Conservation (phyloP, 2,797 vertebrate genomes). For the Cygnus olor region DNA sequence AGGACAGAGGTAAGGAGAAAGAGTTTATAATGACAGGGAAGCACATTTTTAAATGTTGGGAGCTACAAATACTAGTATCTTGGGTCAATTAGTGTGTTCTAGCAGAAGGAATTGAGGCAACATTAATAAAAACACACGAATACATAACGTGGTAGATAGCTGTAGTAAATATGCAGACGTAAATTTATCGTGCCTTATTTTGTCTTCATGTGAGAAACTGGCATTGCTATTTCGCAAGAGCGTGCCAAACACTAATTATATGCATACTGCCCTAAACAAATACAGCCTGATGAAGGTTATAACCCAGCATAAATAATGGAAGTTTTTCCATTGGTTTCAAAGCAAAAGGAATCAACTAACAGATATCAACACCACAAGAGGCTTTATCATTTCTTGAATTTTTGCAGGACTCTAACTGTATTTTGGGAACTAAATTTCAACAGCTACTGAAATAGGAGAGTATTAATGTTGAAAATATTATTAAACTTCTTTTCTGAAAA, state of each 20-base stretch:
- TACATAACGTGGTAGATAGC: background rate
- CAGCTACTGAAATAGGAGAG: background rate
- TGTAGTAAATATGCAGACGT: background rate
- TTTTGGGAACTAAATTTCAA: background rate
- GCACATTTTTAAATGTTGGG: background rate
- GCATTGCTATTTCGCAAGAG: background rate
- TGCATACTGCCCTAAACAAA: background rate
- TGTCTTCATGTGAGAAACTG: background rate
- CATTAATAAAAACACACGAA: background rate
- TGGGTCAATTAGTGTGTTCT: background rate
- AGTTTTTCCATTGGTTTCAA: background rate
- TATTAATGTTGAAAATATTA: background rate
- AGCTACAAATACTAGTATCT: background rate
- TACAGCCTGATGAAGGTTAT: conserved; percentile 7
- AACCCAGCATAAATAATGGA: background rate
- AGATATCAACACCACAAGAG: background rate
- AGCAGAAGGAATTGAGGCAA: background rate
- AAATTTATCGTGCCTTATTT: background rate
- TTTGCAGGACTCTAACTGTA: background rate
- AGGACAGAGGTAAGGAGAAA: background rate
- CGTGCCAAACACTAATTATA: background rate
- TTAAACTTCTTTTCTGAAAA: background rate
- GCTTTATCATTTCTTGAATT: background rate
- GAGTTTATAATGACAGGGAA: background rate
- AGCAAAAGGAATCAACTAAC: background rate